Conservation (phyloP, 2,888 invertebrate species). For the Orthosia gracilis region DNA sequence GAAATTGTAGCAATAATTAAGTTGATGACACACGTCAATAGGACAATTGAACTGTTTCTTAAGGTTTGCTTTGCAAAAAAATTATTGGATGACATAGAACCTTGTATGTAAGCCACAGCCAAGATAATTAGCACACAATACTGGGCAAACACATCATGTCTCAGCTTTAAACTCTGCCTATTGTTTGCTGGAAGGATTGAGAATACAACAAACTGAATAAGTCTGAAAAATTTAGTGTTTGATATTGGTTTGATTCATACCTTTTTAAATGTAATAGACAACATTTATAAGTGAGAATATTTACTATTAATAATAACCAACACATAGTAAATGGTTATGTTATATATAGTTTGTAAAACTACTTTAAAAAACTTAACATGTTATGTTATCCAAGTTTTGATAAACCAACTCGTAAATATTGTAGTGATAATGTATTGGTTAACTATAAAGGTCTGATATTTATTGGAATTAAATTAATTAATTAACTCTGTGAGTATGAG, state of each 20-base stretch:
- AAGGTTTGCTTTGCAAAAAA: neutral
- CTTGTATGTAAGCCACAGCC: conserved; percentile 29
- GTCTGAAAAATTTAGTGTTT: neutral
- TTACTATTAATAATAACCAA: neutral
- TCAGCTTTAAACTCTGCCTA: conserved; percentile 51
- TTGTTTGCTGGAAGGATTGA: conserved; percentile 58
- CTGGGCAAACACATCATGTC: conserved; percentile 45
- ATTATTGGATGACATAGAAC: conserved; percentile 18
- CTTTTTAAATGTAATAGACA: neutral
- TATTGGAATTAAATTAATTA: conserved; percentile 23
- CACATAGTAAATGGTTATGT: too few species aligned
- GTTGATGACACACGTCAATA: conserved; percentile 7
- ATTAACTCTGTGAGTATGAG: conserved; percentile 13
- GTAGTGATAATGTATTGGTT: conserved; percentile 23
- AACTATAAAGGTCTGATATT: conserved; percentile 14
- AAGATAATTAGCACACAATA: conserved; percentile 66
- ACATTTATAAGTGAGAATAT: neutral
- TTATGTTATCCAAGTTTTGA: neutral
- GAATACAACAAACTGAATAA: conserved; percentile 16
- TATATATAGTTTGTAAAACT: too few species aligned
- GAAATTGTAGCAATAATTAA: conserved; percentile 39
- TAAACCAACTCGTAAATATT: conserved; percentile 9
- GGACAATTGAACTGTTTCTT: conserved; percentile 19
- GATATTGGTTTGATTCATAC: neutral
- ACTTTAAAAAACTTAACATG: neutral